Evolutionary conservation across 2,888 invertebrate species (phyloP).

Genomic region (Drosophila nigricruria): DNA sequence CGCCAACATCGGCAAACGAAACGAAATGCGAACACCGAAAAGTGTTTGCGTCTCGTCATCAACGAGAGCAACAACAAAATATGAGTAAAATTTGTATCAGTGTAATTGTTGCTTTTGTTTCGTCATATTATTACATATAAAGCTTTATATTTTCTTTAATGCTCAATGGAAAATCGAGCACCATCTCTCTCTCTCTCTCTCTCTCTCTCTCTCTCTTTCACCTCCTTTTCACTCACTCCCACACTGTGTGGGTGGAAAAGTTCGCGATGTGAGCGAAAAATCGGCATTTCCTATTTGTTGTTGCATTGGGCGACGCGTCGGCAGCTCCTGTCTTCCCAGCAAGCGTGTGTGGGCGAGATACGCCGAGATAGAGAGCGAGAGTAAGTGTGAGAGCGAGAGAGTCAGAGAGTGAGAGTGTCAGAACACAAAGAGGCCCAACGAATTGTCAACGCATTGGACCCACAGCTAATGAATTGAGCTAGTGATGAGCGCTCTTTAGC

Average conservation of each 20-base stretch:
- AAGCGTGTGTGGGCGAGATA: conserved; percentile 50
- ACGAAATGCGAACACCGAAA: conserved; percentile 67
- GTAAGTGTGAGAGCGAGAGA: no score
- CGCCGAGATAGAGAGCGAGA: neutral
- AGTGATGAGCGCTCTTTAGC: conserved; percentile 17
- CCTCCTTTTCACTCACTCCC: neutral
- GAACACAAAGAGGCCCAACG: conserved; percentile 28
- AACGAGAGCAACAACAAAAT: conserved; percentile 18
- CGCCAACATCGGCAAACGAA: conserved; percentile 62
- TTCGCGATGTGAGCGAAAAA: conserved; percentile 37
- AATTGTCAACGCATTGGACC: conserved; percentile 35
- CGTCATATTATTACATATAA: conserved; percentile 36
- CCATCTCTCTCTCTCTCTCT: neutral
- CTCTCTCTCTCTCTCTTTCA: conserved; percentile 4
- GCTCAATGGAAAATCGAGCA: conserved; percentile 25
- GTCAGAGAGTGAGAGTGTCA: conserved; percentile 5
- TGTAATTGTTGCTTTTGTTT: conserved; percentile 54
- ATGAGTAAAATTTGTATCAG: conserved; percentile 35
- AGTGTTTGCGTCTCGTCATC: conserved; percentile 61
- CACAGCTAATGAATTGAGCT: conserved; percentile 39
- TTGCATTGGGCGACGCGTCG: conserved; percentile 16
- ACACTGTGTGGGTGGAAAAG: conserved; percentile 27
- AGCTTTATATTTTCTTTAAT: conserved; percentile 25
- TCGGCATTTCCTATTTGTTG: conserved; percentile 65
- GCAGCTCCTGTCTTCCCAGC: conserved; percentile 32